Evolutionary conservation across 2,113 vertebrate genomes (phyloP).

Genomic region (Hippoglossus stenolepis): DNA sequence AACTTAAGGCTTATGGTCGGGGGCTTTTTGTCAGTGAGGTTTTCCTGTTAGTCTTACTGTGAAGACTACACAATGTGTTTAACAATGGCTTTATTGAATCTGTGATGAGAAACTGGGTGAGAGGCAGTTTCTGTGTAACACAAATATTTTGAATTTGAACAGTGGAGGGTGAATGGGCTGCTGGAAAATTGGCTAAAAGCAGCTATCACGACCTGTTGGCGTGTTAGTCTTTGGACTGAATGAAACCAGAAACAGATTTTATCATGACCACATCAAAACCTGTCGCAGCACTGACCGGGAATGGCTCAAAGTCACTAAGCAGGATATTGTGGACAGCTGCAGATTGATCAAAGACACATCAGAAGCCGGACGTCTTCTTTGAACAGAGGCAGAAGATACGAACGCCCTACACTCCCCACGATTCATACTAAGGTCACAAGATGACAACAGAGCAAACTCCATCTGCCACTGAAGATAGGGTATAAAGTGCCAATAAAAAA

Average conservation of each 20-base stretch:
- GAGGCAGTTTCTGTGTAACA: background rate
- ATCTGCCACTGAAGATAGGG: background rate
- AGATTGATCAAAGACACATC: background rate
- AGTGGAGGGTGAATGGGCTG: background rate
- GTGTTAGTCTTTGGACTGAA: background rate
- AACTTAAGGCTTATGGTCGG: too few species aligned
- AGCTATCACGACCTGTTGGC: background rate
- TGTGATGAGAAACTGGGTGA: background rate
- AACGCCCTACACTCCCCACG: background rate
- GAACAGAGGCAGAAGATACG: background rate
- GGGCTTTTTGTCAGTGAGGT: background rate
- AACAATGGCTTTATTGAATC: background rate
- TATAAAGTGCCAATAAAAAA: background rate
- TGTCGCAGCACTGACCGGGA: background rate
- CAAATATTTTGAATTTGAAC: background rate
- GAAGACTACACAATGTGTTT: background rate
- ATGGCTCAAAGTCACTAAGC: background rate
- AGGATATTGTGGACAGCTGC: background rate
- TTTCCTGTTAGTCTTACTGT: background rate
- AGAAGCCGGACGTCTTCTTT: background rate
- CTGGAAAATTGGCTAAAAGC: background rate
- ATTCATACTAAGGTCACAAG: background rate
- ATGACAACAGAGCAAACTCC: background rate
- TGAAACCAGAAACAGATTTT: background rate
- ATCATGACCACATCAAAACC: background rate